phyloP scores from a whole-genome alignment of 2,888 invertebrate species.

The Zootermopsis nevadensis region DNA sequence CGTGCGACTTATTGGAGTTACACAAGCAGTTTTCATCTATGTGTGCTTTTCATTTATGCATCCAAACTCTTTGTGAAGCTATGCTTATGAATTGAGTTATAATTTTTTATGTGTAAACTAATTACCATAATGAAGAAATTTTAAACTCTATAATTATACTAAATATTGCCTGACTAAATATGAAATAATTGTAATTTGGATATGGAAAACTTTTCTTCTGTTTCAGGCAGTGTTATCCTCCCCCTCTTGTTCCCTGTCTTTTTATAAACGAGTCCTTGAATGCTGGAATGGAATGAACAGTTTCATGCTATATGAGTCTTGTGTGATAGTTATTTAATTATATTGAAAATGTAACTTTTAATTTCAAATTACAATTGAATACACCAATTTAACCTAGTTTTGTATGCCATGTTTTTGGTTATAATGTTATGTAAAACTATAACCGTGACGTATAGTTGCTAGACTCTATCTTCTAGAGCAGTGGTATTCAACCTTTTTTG shows the following conservation, averaged over 20 bases:
- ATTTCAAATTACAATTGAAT: too few species aligned
- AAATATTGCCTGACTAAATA: not conserved
- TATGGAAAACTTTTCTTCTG: not conserved
- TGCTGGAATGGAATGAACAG: constrained; percentile 7
- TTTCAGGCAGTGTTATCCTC: not conserved
- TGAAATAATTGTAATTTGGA: not conserved
- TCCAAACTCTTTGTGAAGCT: not conserved
- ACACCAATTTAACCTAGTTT: not conserved
- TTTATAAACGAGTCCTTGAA: constrained; percentile 14
- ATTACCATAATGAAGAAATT: constrained; percentile 7
- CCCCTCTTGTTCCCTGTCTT: not conserved
- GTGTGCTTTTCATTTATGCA: not conserved
- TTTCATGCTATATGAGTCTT: not conserved
- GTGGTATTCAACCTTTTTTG: too few species aligned
- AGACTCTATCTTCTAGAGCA: not conserved
- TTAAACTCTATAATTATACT: not conserved
- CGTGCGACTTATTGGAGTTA: too few species aligned
- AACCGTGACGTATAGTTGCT: not conserved
- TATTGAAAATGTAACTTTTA: too few species aligned
- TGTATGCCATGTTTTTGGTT: not conserved
- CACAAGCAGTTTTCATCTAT: not conserved
- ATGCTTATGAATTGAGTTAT: not conserved
- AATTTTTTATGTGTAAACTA: not conserved
- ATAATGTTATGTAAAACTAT: not conserved
- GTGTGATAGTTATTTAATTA: too few species aligned